A percentile compares a stretch with the other conserved stretches of the same genome.
Evolutionary conservation across 2,888 invertebrate species (phyloP).

Genomic region (Ypsolopha sequella): DNA sequence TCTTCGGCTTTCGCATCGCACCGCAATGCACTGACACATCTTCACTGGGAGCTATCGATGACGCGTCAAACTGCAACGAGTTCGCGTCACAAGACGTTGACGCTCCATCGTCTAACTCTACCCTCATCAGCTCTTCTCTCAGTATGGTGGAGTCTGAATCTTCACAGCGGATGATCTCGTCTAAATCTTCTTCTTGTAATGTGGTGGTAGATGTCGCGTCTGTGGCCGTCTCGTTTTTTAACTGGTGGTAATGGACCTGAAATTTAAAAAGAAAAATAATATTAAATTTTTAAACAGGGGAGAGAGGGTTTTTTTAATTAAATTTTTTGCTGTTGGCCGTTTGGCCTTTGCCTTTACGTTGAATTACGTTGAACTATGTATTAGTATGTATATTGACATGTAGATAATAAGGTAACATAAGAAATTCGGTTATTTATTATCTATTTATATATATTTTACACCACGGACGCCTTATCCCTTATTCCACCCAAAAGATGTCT

Average conservation of each 20-base stretch:
- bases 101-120: constrained; percentile 22
- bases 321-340: too few relatives aligned
- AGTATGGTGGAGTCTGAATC: neutral
- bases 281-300: too few relatives aligned
- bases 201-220: constrained; percentile 37
- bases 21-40: constrained; percentile 45
- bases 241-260: constrained; percentile 37
- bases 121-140: neutral
- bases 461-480: too few relatives aligned
- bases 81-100: constrained; percentile 48
- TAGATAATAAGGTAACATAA: too few relatives aligned
- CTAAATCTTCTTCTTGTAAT: constrained; percentile 24
- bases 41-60: constrained; percentile 41
- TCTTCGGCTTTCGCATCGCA: constrained; percentile 43
- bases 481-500: too few relatives aligned
- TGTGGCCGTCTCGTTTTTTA: constrained; percentile 28
- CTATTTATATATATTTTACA: too few relatives aligned
- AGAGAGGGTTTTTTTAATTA: too few relatives aligned
- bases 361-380: too few relatives aligned
- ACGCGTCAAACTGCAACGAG: constrained; percentile 40
- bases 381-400: too few relatives aligned
- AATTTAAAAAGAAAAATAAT: too few relatives aligned
- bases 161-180: constrained; percentile 9
- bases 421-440: too few relatives aligned
- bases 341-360: too few relatives aligned